A percentile compares a stretch with the other conserved stretches of the same genome.
Evolutionary conservation across 1,140 invertebrate genomes (phyloP).

Genomic region (Phymorhynchus buccinoides): DNA sequence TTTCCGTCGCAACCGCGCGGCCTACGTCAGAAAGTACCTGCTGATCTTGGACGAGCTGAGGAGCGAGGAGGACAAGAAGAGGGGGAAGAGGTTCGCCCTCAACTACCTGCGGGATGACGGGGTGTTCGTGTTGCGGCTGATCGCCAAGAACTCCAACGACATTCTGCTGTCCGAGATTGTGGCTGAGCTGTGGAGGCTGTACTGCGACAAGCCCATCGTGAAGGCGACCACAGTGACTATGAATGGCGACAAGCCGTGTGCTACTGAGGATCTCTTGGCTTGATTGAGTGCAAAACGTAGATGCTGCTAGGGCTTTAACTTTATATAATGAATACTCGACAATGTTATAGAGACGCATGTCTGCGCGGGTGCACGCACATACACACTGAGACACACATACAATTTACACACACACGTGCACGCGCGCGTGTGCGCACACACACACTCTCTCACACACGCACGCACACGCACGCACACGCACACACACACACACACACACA

Average conservation of each 20-base stretch:
- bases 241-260: neutral
- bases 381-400: no score
- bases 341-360: no score
- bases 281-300: neutral
- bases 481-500: neutral
- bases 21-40: conserved; percentile 70
- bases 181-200: conserved; percentile 40
- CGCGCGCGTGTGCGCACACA: no score
- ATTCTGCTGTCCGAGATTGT: conserved; percentile 41
- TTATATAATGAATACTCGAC: neutral
- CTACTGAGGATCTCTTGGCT: neutral
- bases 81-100: conserved; percentile 41
- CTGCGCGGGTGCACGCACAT: neutral
- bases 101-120: conserved; percentile 50
- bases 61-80: conserved; percentile 3
- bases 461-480: neutral
- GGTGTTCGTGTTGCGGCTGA: conserved; percentile 44
- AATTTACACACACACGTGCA: no score
- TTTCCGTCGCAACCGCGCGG: conserved; percentile 53
- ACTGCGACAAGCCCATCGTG: conserved; percentile 55
- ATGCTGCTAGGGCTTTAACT: neutral
- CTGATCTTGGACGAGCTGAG: conserved; percentile 45
- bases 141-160: conserved; percentile 42
- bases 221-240: neutral
- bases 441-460: no score